A percentile compares a stretch with the other conserved stretches of the same genome.
These are phyloP conservation scores for Xenopus petersii DNA, from an alignment of 2,797 vertebrate genomes.

Conservation along the genomic window DNA sequence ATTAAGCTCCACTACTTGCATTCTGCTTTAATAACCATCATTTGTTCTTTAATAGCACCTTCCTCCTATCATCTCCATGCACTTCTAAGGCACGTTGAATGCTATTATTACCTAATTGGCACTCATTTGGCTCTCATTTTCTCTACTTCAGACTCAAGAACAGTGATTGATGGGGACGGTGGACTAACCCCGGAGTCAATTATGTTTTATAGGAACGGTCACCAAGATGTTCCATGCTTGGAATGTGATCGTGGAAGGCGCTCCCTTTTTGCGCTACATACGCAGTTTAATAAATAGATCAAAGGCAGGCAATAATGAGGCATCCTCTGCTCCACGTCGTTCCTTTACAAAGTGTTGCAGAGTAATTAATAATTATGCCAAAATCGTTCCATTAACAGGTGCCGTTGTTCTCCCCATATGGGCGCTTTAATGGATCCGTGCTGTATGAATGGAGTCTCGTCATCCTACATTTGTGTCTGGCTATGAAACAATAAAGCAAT, in stretches of 20 bases:
- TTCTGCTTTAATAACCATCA: conserved; percentile 40
- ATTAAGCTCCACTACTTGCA: conserved; percentile 20
- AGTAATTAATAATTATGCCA: conserved; percentile 16
- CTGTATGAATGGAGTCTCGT: no score
- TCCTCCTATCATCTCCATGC: conserved; percentile 44
- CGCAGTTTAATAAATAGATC: conserved; percentile 6
- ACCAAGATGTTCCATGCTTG: neutral
- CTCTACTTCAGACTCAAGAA: conserved; percentile 24
- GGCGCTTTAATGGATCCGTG: no score
- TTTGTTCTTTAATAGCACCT: conserved; percentile 46
- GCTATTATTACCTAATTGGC: conserved; percentile 47
- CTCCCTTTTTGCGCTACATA: conserved; percentile 1
- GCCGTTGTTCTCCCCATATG: no score
- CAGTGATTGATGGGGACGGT: conserved; percentile 35
- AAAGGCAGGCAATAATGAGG: neutral
- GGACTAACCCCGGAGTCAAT: conserved; percentile 10
- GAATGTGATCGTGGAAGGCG: neutral
- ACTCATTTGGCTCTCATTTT: conserved; percentile 32
- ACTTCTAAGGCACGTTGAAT: conserved; percentile 36
- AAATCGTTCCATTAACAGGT: no score
- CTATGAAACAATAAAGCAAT: no score
- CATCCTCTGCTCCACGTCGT: neutral
- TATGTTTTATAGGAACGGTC: conserved; percentile 3
- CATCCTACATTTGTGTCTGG: no score
- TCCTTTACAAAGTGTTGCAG: neutral